Percentiles rank a stretch among this genome's conserved stretches.
These are phyloP conservation scores for Phylloscopus collybita DNA, from an alignment of 2,797 vertebrate genomes.

Conservation along the genomic window DNA sequence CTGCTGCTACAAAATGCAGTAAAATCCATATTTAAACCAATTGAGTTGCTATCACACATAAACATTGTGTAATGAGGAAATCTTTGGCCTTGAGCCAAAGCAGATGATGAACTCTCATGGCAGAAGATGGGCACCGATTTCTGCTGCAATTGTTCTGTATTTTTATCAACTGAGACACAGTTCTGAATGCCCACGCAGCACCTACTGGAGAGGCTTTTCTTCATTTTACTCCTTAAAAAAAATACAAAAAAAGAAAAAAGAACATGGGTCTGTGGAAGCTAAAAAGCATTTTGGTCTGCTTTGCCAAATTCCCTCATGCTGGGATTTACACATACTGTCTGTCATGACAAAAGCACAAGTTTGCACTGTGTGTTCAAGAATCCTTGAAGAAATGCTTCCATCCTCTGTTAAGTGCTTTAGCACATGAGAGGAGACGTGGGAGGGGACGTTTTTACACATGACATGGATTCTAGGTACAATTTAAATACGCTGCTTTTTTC, in stretches of 20 bases:
- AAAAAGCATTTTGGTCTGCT: not conserved
- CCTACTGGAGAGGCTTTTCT: not conserved
- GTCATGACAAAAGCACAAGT: constrained; percentile 32
- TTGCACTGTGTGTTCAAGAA: constrained; percentile 8
- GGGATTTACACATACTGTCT: constrained; percentile 1
- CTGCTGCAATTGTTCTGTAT: not conserved
- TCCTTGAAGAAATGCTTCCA: not conserved
- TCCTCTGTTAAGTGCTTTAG: not conserved
- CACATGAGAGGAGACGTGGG: not conserved
- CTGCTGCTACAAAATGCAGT: constrained; percentile 12
- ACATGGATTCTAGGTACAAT: not conserved
- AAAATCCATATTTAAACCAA: not conserved
- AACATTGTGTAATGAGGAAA: not conserved
- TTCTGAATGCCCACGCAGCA: constrained; percentile 2
- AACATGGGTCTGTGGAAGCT: not conserved
- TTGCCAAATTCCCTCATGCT: not conserved
- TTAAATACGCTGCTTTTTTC: not conserved
- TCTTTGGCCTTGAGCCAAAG: constrained; percentile 12
- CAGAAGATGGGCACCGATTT: not conserved
- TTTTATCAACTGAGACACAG: constrained; percentile 1
- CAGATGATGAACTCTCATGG: not conserved
- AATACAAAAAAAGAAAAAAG: not conserved
- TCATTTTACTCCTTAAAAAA: not conserved
- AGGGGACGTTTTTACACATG: not conserved
- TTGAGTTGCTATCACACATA: not conserved